Base-by-base conservation (phyloP, 2,113 vertebrate species). In the Caloenas nicobarica region DNA sequence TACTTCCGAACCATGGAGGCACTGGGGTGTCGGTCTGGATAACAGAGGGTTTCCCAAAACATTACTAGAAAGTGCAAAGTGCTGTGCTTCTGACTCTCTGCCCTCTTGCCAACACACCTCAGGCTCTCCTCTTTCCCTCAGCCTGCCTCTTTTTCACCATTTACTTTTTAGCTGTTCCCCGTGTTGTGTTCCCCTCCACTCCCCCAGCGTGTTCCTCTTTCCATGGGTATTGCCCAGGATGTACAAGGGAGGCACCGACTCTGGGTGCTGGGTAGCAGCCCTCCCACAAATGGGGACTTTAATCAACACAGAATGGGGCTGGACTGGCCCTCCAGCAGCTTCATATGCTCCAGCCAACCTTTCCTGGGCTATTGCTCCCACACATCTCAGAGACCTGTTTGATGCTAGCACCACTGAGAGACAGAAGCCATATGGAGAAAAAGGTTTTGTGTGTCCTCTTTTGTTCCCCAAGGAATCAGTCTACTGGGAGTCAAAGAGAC, bases 131-230 rank as follows among this genome's bases (percentile, higher is more conserved):
- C 65, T 50, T 72, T 7, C 50, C 26, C 66, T n/a, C 34, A 26
- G 38, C 29, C 68, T 36, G 23, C 24, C n/a, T 50, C 40, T 66
- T 57, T 40, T 38, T 14, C 40, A 18, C 16, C 57, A 13, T n/a
- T 50, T 24, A 16, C 38, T 18, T 31, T 82, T 46, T 5, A 61
- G 36, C 64, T 36, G 24, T 51, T 17, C 36, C 33, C 28, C 31
- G n/a, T 4, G 0, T 7, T 14, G 15, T 13, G 53, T 3, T 50
- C 57, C 68, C 15, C 26, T 29, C 46, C 4, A 4, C 24, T 38
- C 36, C 16, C 1, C 0, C 26, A 34, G 38, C 11, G 16, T 1
- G 0, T 48, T 44, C 40, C 70, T 60, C 16, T 1, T 26, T 10
- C 70, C 9, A 15, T 1, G 1, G n/a, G 19, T 42, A 5, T 36